Conservation (phyloP, 2,113 vertebrate genomes). For the Sminthopsis crassicaudata region DNA sequence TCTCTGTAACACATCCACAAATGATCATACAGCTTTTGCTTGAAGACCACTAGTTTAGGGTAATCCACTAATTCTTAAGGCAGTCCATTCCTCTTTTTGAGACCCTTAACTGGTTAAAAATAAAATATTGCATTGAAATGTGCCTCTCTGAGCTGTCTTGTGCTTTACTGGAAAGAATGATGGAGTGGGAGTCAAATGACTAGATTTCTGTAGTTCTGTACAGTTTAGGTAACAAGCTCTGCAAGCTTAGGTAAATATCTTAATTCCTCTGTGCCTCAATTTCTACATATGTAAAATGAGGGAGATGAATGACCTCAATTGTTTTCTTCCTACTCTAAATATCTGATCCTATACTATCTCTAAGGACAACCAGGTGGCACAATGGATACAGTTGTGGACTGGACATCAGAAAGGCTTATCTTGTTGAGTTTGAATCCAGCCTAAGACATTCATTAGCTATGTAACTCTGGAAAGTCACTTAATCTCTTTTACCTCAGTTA, state of each 20-base stretch:
- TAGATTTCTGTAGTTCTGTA: background rate
- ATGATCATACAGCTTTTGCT: no score
- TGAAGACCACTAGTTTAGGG: background rate
- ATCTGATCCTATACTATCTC: background rate
- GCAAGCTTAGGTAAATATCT: background rate
- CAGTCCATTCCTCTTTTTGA: background rate
- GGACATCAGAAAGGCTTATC: background rate
- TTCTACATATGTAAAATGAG: background rate
- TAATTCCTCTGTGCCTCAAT: background rate
- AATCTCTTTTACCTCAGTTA: background rate
- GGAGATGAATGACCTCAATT: background rate
- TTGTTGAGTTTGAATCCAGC: background rate
- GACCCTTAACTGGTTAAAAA: background rate
- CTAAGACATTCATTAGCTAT: background rate
- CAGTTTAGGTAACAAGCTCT: background rate
- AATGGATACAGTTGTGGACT: no score
- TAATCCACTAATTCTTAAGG: background rate
- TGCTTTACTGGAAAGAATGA: background rate
- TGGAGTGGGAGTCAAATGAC: background rate
- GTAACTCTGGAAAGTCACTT: background rate
- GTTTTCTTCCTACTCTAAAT: background rate
- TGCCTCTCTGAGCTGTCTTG: background rate
- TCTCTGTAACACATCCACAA: background rate
- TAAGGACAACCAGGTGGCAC: background rate
- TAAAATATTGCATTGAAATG: background rate